These are phyloP conservation scores for Drosophila planitibia DNA, from an alignment of 2,888 invertebrate species.

Conservation along the genomic window DNA sequence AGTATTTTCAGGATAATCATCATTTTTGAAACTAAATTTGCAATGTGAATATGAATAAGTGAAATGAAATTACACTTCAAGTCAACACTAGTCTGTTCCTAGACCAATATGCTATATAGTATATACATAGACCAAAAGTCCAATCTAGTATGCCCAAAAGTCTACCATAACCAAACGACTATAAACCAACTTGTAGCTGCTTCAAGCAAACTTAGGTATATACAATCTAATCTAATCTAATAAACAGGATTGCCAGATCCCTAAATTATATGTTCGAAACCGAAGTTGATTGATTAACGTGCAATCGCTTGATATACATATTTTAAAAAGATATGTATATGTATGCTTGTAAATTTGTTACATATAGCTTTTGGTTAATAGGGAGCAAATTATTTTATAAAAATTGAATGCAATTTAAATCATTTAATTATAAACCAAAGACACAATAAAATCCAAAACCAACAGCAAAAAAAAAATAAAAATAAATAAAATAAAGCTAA, in stretches of 20 bases:
- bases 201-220: conserved; percentile 10
- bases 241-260: conserved; percentile 11
- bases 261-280: conserved; percentile 3
- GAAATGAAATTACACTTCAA: conserved; percentile 16
- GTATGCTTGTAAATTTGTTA: conserved; percentile 30
- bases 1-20: conserved; percentile 20
- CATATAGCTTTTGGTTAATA: conserved; percentile 52
- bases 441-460: conserved; percentile 6
- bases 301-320: conserved; percentile 1
- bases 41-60: conserved; percentile 9
- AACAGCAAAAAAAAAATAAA: background rate
- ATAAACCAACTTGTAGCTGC: conserved; percentile 39
- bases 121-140: conserved; percentile 35
- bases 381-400: conserved; percentile 59
- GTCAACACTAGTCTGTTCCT: conserved; percentile 56
- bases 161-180: conserved; percentile 43
- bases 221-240: conserved; percentile 13
- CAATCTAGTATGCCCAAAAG: conserved; percentile 31
- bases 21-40: conserved; percentile 45
- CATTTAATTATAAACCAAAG: conserved; percentile 26
- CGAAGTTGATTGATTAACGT: conserved; percentile 6
- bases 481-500: background rate
- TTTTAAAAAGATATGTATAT: conserved; percentile 11
- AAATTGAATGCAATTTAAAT: conserved; percentile 38
- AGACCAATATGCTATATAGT: conserved; percentile 63